Base-by-base conservation (phyloP, 2,888 invertebrate species). In the Drosophila demipolita region DNA sequence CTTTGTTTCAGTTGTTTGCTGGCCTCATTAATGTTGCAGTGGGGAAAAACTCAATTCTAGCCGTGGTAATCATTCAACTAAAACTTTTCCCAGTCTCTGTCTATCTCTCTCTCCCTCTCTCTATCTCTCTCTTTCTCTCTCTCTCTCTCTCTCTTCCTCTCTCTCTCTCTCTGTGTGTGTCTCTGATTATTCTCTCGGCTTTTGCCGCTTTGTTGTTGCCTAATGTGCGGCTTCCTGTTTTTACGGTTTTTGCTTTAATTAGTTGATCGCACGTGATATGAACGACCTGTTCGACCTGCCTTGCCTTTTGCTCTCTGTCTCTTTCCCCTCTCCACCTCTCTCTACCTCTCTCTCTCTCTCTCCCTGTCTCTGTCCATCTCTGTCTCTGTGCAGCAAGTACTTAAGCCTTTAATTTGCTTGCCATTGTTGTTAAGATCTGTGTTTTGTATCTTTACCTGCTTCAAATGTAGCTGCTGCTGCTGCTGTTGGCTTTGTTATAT, bases 241-340 rank as follows among this genome's bases (percentile, higher is more conserved):
- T 83, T 85, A 80, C 75, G 73, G 83, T 83, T 87, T 82, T 78
- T 76, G 82, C 88, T 78, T 87, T 87, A 87, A 87, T 87, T 87
- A 87, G 86, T 86, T 83, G 80, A 86, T 88, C 88, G 86, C 86
- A 87, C 86, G 86, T 87, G 86, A 87, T 88, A 86, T 63, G 85
- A 60, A 52, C 76, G 73, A 65, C 72, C 71, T 70, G 76, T 62
- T 71, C 63, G 68, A 65, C 62, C 64, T 52, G 54, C 63, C 63
- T 50, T 63, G 57, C 57, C 65, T 60, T 36, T 66, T 23, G 54
- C 36, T 50, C 49, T 29, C 29, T 50, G 45, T 20, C 33, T 23
- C 29, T 17, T 11, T 38, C 36, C 0, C n/a, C 11, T 42, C 1
- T n/a, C n/a, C 11, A 2, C 5, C 2, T n/a, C 38, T 17, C 17